phyloP scores from a whole-genome alignment of 1,140 invertebrate species.

The Anastrepha ludens region DNA sequence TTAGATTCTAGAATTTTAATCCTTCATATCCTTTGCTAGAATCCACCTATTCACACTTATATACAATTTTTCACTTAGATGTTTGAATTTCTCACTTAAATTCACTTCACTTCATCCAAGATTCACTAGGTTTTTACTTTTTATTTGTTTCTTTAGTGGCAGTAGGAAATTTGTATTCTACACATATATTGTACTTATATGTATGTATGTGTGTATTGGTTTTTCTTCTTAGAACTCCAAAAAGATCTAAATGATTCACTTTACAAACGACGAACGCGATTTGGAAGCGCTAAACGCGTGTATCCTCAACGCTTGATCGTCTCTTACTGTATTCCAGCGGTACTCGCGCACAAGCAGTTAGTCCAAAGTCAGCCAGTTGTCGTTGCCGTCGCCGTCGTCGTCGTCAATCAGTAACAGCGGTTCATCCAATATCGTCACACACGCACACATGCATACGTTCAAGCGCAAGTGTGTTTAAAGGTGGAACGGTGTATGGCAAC shows the following conservation, averaged over 20 bases:
- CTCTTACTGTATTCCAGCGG: constrained; percentile 74
- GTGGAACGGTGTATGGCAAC: background rate
- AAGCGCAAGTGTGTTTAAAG: background rate
- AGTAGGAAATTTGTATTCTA: constrained; percentile 4
- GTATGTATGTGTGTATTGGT: background rate
- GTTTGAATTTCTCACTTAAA: background rate
- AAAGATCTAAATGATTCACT: background rate
- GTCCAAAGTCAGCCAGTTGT: constrained; percentile 68
- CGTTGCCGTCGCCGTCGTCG: background rate
- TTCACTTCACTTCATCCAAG: background rate
- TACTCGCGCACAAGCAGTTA: constrained; percentile 70
- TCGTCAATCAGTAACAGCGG: constrained; percentile 50
- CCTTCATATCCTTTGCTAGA: background rate
- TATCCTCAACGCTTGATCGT: constrained; percentile 73
- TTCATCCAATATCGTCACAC: constrained; percentile 30
- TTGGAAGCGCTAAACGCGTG: constrained; percentile 66
- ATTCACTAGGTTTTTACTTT: background rate
- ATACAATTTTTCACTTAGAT: background rate
- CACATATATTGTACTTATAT: background rate
- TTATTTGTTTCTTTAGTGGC: background rate
- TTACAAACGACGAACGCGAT: constrained; percentile 43
- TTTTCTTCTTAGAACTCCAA: constrained; percentile 20
- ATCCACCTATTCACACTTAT: background rate
- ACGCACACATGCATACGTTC: background rate
- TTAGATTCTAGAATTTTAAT: background rate